These are phyloP conservation scores for Diarsia rubi DNA, from an alignment of 2,888 invertebrate species.

Conservation along the genomic window DNA sequence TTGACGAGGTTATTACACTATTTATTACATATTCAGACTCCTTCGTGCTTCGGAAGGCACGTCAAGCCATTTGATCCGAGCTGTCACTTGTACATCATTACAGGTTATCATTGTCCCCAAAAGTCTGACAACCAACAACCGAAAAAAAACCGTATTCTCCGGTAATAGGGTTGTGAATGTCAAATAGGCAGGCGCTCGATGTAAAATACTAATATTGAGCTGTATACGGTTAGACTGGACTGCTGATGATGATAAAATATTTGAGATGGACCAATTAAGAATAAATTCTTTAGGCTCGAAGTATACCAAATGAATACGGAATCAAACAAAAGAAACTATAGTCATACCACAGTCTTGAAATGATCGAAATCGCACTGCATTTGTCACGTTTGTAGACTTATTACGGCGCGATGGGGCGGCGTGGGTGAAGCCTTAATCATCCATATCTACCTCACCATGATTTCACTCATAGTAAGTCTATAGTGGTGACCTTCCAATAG, in stretches of 20 bases:
- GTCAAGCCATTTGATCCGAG: background rate
- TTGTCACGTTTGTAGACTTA: background rate
- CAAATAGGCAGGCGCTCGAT: background rate
- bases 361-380: slow-evolving; percentile 7
- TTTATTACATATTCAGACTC: background rate
- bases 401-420: background rate
- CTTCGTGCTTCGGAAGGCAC: background rate
- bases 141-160: background rate
- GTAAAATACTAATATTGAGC: background rate
- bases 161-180: background rate
- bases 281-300: background rate
- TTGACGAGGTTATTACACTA: background rate
- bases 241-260: background rate
- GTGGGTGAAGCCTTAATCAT: background rate
- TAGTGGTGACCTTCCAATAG: background rate
- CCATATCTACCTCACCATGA: background rate
- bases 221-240: background rate
- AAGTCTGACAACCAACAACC: background rate
- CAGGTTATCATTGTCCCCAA: background rate
- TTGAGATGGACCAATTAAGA: background rate
- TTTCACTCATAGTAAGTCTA: background rate
- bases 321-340: background rate
- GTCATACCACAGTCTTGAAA: slow-evolving; percentile 1
- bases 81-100: background rate
- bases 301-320: background rate